Evolutionary conservation across 2,888 invertebrate species (phyloP), one percentile per base, ranked within the genome.

Genomic region (Cephus sareptanus): DNA sequence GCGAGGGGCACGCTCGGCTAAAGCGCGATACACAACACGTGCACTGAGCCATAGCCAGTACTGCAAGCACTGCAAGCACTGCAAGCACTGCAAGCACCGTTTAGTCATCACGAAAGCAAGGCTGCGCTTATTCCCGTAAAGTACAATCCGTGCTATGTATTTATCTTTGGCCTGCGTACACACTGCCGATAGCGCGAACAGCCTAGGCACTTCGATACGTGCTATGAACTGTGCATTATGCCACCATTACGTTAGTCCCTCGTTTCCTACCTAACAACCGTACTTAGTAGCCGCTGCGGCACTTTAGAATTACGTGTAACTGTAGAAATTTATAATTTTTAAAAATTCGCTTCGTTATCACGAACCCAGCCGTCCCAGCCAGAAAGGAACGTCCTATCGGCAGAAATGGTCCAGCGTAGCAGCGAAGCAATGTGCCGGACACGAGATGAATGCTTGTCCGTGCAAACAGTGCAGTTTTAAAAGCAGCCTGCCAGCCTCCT

Each of bases 141-240:
- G 23, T 23, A 23, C 56, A 2, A 56, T 23, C 56, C 56, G 56
- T 23, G 9, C 56, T 6, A 23, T 56, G 56, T 56, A 56, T 56
- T 56, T 56, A 56, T 56, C 56, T 56, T 2, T 56, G 56, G 56
- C 56, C 3, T 56, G 56, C 9, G 56, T 56, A 56, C 6, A 56
- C 23, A 56, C 1, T 23, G 56, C 23, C 56, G 56, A 56, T 23
- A 56, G 56, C 56, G 56, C 23, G 56, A 56, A 56, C 23, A 9
- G 56, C 56, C 9, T 56, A 9, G 23, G 23, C 9, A 2, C 56
- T 23, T 56, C 23, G 23, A 56, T 76, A 73, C 56, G 79, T 74
- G 79, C 82, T 81, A 80, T 79, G 82, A 83, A 77, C 76, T 77
- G 80, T 75, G 75, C 81, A 84, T 85, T 83, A 83, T 86, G 83